phyloP scores from a whole-genome alignment of 2,888 invertebrate genomes.

The Tubulanus polymorphus region DNA sequence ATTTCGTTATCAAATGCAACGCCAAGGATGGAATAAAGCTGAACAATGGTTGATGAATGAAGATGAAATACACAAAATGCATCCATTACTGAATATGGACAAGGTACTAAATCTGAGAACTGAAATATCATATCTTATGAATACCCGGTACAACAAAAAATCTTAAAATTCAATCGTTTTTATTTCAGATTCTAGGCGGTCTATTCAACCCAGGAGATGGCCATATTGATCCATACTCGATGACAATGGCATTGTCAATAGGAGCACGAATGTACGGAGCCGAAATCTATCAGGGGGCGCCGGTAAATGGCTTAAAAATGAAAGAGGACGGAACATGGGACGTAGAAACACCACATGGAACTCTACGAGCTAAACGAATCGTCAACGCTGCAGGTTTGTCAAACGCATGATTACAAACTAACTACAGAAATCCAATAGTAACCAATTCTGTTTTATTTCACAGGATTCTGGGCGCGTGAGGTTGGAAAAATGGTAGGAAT shows the following conservation, averaged over 20 bases:
- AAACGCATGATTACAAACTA: background rate
- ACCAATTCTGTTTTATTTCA: too few relatives aligned
- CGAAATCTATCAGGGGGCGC: conserved; percentile 32
- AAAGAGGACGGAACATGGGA: conserved; percentile 42
- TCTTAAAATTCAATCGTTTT: background rate
- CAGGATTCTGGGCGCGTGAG: conserved; percentile 55
- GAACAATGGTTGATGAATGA: conserved; percentile 41
- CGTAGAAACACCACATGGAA: conserved; percentile 41
- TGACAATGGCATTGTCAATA: conserved; percentile 53
- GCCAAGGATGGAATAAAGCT: conserved; percentile 50
- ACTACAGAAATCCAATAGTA: too few relatives aligned
- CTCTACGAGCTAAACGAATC: conserved; percentile 46
- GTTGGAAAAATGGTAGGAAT: conserved; percentile 50
- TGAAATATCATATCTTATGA: background rate
- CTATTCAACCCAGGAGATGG: conserved; percentile 54
- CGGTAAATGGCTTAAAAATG: conserved; percentile 35
- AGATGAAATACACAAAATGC: conserved; percentile 45
- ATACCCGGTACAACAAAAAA: background rate
- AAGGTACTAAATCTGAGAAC: conserved; percentile 29
- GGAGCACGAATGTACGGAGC: conserved; percentile 53
- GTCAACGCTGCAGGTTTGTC: conserved; percentile 52
- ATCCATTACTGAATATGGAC: conserved; percentile 50
- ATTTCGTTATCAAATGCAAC: conserved; percentile 50
- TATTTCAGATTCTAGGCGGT: conserved; percentile 49
- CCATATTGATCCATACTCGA: conserved; percentile 53